Conservation (phyloP, 2,888 invertebrate genomes). For the Agapostemon virescens region DNA sequence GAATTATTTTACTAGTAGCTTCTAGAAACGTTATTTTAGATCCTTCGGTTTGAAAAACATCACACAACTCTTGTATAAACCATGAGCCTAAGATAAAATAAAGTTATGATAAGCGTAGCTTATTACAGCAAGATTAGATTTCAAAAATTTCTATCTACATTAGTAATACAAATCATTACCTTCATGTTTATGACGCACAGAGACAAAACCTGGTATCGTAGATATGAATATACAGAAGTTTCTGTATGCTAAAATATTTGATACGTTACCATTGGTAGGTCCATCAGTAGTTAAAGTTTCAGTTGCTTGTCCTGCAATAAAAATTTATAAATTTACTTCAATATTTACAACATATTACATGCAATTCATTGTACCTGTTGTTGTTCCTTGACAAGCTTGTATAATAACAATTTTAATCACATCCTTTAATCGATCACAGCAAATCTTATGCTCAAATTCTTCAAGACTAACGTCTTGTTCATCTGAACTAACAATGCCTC, state of each 20-base stretch:
- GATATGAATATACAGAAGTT: constrained; percentile 68
- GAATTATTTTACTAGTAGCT: constrained; percentile 45
- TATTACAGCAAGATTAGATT: neutral
- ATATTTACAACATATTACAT: neutral
- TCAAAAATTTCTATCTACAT: neutral
- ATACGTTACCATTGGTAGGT: neutral
- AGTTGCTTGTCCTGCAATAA: constrained; percentile 47
- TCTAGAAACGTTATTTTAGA: constrained; percentile 43
- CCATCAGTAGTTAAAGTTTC: constrained; percentile 50
- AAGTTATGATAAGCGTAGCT: neutral
- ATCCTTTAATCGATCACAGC: constrained; percentile 77
- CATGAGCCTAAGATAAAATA: constrained; percentile 65
- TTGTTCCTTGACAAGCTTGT: constrained; percentile 83
- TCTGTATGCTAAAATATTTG: constrained; percentile 37
- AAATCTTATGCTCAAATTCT: constrained; percentile 81
- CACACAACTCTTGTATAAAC: constrained; percentile 72
- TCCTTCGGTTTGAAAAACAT: constrained; percentile 49
- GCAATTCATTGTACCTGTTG: constrained; percentile 49
- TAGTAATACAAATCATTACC: constrained; percentile 54
- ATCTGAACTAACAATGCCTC: constrained; percentile 81
- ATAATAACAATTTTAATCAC: constrained; percentile 83
- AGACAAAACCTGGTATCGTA: constrained; percentile 67
- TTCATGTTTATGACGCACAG: constrained; percentile 64
- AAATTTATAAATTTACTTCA: neutral
- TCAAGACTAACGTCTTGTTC: constrained; percentile 81